Percentiles rank a stretch among this genome's conserved stretches.
phyloP scores from a whole-genome alignment of 2,797 vertebrate genomes.

The Chelidonichthys spinosus region DNA sequence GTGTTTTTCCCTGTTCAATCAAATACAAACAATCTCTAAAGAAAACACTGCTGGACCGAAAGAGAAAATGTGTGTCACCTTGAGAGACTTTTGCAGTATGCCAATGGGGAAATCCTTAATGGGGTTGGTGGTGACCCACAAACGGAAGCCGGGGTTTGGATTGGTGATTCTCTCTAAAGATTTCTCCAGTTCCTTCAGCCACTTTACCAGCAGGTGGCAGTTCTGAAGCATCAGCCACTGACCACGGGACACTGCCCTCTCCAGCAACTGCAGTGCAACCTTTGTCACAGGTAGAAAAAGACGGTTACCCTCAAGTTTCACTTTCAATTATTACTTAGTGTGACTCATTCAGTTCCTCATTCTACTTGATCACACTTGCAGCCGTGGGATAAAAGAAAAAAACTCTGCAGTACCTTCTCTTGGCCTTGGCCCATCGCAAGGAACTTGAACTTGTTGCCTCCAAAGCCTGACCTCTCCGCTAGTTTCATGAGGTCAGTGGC shows the following conservation, averaged over 20 bases:
- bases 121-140: slow-evolving; percentile 98
- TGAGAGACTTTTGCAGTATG: slow-evolving; percentile 94
- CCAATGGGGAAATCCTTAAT: slow-evolving; percentile 92
- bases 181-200: slow-evolving; percentile 95
- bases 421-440: slow-evolving; percentile 99
- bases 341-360: not conserved
- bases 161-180: slow-evolving; percentile 90
- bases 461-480: slow-evolving; percentile 89
- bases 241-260: slow-evolving; percentile 84
- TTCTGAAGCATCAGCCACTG: slow-evolving; percentile 98
- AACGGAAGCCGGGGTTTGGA: slow-evolving; percentile 91
- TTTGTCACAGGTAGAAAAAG: slow-evolving; percentile 59
- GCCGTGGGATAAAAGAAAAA: not conserved
- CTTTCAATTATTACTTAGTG: not conserved
- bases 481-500: slow-evolving; percentile 93
- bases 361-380: slow-evolving; percentile 3
- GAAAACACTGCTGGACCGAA: not conserved
- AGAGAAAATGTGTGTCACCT: slow-evolving; percentile 79
- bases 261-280: slow-evolving; percentile 93
- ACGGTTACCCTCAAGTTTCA: not conserved
- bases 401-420: slow-evolving; percentile 87
- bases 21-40: not conserved
- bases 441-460: slow-evolving; percentile 89
- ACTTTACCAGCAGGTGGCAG: slow-evolving; percentile 94
- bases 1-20: no score